Evolutionary conservation across 2,113 vertebrate genomes (phyloP).

Genomic region (Festucalex cinctus): DNA sequence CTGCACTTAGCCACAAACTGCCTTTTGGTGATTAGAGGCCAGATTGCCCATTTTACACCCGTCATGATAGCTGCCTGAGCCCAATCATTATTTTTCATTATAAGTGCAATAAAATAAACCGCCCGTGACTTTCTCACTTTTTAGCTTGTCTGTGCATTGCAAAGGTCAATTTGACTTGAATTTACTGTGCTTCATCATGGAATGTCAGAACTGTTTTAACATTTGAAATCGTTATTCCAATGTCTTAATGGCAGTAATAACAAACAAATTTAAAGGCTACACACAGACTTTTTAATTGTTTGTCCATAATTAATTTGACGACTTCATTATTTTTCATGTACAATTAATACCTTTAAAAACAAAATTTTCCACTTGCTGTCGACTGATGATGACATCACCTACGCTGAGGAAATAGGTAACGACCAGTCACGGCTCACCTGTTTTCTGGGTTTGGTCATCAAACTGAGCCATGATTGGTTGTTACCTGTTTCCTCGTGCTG

Average conservation of each 20-base stretch:
- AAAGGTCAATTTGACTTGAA: not conserved
- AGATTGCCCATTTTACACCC: not conserved
- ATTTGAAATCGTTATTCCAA: not conserved
- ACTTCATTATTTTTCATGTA: too few species aligned
- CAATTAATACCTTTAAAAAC: too few species aligned
- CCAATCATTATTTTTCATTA: not conserved
- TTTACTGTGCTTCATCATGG: not conserved
- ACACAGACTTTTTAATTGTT: not conserved
- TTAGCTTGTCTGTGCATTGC: not conserved
- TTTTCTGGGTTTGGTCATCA: too few species aligned
- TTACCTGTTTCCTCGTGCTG: too few species aligned
- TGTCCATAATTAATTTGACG: too few species aligned
- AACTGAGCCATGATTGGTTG: too few species aligned
- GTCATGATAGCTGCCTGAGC: not conserved
- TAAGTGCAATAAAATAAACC: not conserved
- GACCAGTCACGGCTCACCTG: too few species aligned
- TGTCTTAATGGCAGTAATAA: not conserved
- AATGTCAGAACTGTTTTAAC: not conserved
- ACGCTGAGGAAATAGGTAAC: too few species aligned
- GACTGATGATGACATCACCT: too few species aligned
- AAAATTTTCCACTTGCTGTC: too few species aligned
- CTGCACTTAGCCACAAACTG: constrained; percentile 7
- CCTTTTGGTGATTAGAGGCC: constrained; percentile 8
- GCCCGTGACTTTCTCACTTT: not conserved
- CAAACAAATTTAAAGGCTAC: not conserved